Percentiles rank a stretch among this genome's conserved stretches.
phyloP scores from a whole-genome alignment of 2,113 vertebrate species.

The Melospiza melodia region DNA sequence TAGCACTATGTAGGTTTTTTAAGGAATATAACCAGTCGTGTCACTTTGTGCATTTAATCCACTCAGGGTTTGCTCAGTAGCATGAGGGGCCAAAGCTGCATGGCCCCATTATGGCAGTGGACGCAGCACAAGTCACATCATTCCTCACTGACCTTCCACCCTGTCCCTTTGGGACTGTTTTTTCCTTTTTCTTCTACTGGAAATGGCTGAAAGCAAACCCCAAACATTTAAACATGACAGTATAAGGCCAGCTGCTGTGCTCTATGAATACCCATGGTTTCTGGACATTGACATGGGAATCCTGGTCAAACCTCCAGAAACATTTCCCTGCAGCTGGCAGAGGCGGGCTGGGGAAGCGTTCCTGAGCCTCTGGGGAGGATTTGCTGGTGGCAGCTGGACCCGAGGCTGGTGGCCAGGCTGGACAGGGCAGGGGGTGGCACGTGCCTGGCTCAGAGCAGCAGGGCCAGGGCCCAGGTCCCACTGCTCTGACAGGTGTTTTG shows the following conservation, averaged over 20 bases:
- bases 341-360: neutral
- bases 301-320: neutral
- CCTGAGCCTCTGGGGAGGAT: neutral
- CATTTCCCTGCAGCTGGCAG: neutral
- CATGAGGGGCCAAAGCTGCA: neutral
- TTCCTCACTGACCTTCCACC: neutral
- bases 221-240: neutral
- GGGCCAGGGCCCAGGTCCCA: neutral
- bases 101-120: neutral
- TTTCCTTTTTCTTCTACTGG: neutral
- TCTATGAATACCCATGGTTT: neutral
- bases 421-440: rapidly evolving
- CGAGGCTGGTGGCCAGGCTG: too few species aligned
- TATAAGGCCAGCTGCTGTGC: neutral
- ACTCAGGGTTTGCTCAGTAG: neutral
- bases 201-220: neutral
- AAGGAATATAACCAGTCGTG: neutral
- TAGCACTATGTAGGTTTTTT: rapidly evolving
- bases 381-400: neutral
- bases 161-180: neutral
- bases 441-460: neutral
- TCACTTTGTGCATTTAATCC: neutral
- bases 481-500: rapidly evolving
- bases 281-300: neutral
- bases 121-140: neutral